Percentiles rank a stretch among this genome's conserved stretches.
These are phyloP conservation scores for Eretmodus cyanostictus DNA, from an alignment of 2,113 vertebrate species.

Conservation along the genomic window DNA sequence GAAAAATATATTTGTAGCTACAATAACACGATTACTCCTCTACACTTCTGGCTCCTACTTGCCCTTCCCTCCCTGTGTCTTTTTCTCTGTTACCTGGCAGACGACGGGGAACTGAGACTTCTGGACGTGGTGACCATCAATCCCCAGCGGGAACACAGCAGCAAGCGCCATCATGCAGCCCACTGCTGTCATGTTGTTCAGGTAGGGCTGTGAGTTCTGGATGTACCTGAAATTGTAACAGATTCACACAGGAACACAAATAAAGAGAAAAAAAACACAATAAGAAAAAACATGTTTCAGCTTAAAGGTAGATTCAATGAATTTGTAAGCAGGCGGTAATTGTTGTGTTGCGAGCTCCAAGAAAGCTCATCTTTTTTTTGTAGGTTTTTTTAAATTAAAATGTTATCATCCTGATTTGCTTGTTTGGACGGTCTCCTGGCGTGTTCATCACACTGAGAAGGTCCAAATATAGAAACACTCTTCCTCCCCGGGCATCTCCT, in stretches of 20 bases:
- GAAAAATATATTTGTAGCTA: neutral
- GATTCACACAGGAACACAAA: neutral
- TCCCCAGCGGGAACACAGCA: slow-evolving; percentile 86
- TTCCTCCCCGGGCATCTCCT: neutral
- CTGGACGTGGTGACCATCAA: slow-evolving; percentile 86
- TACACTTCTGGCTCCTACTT: neutral
- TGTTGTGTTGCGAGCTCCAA: neutral
- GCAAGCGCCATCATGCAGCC: slow-evolving; percentile 90
- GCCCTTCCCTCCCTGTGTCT: neutral
- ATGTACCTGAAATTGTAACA: slow-evolving; percentile 77
- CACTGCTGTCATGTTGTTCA: slow-evolving; percentile 93
- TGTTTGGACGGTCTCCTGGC: neutral
- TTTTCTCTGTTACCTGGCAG: slow-evolving; percentile 79
- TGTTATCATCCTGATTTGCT: neutral
- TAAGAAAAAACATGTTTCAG: neutral
- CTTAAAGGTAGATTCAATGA: neutral
- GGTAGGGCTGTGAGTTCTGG: slow-evolving; percentile 94
- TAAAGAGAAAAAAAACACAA: neutral
- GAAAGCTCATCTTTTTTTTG: neutral
- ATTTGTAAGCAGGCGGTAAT: neutral
- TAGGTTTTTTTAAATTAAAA: neutral
- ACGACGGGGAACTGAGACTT: slow-evolving; percentile 83
- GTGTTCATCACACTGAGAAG: neutral
- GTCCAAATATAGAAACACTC: neutral
- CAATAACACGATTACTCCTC: neutral